phyloP scores from a whole-genome alignment of 2,113 vertebrate genomes.

The Gulo gulo region DNA sequence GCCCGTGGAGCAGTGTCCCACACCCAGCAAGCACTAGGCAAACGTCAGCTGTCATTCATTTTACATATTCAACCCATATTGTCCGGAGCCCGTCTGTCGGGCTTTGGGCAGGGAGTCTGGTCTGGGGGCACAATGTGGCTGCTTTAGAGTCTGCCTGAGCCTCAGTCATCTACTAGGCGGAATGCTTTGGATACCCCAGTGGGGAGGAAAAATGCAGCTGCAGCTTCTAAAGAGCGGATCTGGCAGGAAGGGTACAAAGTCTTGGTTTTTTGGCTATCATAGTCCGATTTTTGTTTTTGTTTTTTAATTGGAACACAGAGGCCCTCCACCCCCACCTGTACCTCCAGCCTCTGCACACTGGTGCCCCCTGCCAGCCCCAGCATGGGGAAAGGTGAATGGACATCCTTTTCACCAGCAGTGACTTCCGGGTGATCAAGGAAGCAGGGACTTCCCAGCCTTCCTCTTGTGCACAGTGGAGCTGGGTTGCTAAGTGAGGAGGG shows the following conservation, averaged over 20 bases:
- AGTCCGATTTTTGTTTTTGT: neutral
- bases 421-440: neutral
- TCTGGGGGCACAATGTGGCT: neutral
- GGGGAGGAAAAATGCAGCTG: neutral
- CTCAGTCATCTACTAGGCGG: neutral
- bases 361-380: neutral
- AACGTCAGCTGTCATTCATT: neutral
- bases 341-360: neutral
- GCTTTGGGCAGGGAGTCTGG: conserved; percentile 7
- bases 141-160: neutral
- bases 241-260: neutral
- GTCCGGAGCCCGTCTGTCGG: neutral
- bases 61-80: neutral
- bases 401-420: neutral
- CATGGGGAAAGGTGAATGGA: neutral
- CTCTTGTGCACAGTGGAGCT: neutral
- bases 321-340: neutral
- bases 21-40: neutral
- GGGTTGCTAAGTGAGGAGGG: neutral
- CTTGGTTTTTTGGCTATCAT: neutral
- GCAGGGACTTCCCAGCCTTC: neutral
- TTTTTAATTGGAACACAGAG: neutral
- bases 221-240: neutral
- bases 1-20: neutral
- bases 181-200: neutral